A percentile compares a stretch with the other conserved stretches of the same genome.
phyloP scores from a whole-genome alignment of 64 coral and sea anemone species.

The Montipora capricornis region DNA sequence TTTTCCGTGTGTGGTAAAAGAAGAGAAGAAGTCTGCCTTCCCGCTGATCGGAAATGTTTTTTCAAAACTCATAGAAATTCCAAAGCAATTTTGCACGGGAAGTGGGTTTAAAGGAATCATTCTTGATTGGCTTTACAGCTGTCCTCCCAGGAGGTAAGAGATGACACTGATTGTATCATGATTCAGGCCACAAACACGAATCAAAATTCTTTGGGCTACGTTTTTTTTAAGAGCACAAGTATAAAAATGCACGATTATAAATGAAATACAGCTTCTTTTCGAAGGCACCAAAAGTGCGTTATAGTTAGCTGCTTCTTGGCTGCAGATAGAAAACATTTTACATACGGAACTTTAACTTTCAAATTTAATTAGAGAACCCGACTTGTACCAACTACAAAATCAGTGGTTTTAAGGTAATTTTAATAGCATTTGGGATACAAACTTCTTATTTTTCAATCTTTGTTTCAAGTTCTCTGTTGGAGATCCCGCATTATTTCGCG shows the following conservation, averaged over 20 bases:
- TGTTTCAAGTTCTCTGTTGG: neutral
- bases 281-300: too few species aligned
- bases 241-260: too few species aligned
- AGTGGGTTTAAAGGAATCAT: neutral
- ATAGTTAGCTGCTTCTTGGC: too few species aligned
- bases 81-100: neutral
- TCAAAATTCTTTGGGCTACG: neutral
- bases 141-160: conserved; percentile 18
- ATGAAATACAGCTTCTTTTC: too few species aligned
- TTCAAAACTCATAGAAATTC: neutral
- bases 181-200: neutral
- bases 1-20: neutral
- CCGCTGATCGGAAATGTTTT: neutral
- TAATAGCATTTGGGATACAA: too few species aligned
- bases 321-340: neutral
- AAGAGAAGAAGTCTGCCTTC: neutral
- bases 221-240: neutral
- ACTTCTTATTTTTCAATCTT: neutral
- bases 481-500: neutral
- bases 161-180: too few species aligned
- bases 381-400: neutral
- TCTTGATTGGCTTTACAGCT: neutral
- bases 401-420: neutral
- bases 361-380: neutral
- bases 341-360: neutral